A percentile compares a stretch with the other conserved stretches of the same genome.
These are phyloP conservation scores for Muntiacus muntjak DNA, from an alignment of 2,113 vertebrate genomes.

Conservation along the genomic window DNA sequence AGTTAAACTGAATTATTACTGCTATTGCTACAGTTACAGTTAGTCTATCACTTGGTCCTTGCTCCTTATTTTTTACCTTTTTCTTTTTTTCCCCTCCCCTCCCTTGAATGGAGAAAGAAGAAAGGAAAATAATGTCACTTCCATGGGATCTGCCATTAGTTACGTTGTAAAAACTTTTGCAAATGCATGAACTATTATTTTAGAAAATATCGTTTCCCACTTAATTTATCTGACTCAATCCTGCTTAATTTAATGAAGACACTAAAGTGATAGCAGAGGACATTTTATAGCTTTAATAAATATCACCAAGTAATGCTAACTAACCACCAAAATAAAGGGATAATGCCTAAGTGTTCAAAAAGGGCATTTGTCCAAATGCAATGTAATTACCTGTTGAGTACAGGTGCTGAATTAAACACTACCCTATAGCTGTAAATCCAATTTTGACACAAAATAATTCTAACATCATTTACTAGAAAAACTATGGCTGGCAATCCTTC, in stretches of 20 bases:
- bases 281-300: constrained; percentile 31
- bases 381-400: neutral
- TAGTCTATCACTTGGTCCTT: neutral
- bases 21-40: neutral
- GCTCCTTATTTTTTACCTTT: neutral
- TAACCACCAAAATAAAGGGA: neutral
- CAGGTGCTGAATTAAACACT: neutral
- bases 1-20: neutral
- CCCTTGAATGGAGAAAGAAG: neutral
- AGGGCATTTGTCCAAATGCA: neutral
- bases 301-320: neutral
- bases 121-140: neutral
- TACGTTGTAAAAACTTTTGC: neutral
- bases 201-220: constrained; percentile 3
- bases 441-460: neutral
- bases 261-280: neutral
- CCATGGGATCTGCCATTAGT: neutral
- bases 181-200: constrained; percentile 15
- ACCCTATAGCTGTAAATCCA: neutral
- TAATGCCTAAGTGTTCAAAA: neutral
- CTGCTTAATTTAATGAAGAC: neutral
- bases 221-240: constrained; percentile 11
- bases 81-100: neutral
- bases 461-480: neutral
- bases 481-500: neutral